Evolutionary conservation across 2,888 invertebrate species (phyloP).

Genomic region (Balanococcus diminutus): DNA sequence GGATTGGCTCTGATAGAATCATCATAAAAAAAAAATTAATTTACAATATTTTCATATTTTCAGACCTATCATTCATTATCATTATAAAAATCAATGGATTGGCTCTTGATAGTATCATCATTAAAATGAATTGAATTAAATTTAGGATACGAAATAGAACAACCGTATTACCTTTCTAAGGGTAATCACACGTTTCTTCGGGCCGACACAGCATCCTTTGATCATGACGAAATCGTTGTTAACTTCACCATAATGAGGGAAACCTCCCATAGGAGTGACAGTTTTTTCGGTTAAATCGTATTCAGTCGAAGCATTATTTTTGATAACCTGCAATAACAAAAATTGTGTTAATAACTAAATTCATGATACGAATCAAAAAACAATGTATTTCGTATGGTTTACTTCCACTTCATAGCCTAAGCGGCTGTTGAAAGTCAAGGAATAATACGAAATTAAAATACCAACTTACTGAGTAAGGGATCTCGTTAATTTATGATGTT

Average conservation of each 20-base stretch:
- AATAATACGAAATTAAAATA: constrained; percentile 70
- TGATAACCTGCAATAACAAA: constrained; percentile 70
- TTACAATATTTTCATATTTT: too few species aligned
- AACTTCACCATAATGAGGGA: constrained; percentile 99
- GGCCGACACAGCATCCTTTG: constrained; percentile 70
- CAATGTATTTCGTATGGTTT: constrained; percentile 74
- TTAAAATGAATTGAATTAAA: not conserved
- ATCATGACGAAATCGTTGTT: constrained; percentile 98
- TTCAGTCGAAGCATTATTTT: constrained; percentile 97
- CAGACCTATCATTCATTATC: constrained; percentile 53
- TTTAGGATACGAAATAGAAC: too few species aligned
- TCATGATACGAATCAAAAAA: too few species aligned
- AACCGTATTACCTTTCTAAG: constrained; percentile 84
- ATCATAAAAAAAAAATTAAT: too few species aligned
- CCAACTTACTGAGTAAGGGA: constrained; percentile 44
- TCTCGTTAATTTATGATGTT: constrained; percentile 56
- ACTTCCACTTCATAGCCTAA: constrained; percentile 69
- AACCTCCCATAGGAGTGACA: constrained; percentile 99
- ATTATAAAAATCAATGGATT: constrained; percentile 55
- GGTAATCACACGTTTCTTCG: constrained; percentile 78
- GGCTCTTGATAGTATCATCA: constrained; percentile 56
- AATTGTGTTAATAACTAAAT: not conserved
- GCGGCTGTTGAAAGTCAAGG: constrained; percentile 74
- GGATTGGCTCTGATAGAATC: constrained; percentile 56
- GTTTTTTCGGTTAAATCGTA: constrained; percentile 95